Conservation (phyloP, 1,140 invertebrate species). For the Meloidogyne hapla region DNA sequence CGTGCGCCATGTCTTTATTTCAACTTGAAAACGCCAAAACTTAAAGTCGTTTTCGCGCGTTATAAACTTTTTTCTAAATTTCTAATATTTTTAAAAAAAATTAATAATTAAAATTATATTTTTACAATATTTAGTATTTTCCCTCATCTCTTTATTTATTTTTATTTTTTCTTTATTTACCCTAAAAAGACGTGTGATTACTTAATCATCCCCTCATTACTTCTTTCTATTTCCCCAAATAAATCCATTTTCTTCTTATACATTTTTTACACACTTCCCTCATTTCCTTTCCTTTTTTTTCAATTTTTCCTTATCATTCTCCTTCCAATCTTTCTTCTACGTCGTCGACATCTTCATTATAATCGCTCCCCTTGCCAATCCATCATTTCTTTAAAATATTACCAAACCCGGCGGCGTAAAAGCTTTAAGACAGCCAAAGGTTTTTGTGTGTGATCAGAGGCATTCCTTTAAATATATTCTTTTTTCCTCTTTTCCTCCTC, state of each 20-base stretch:
- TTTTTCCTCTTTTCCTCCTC: conserved; percentile 12
- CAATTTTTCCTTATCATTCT: conserved; percentile 3
- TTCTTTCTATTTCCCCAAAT: conserved; percentile 12
- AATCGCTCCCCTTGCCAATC: not conserved
- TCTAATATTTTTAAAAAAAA: too few relatives aligned
- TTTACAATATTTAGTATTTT: not conserved
- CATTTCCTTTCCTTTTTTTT: not conserved
- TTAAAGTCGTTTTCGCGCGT: too few relatives aligned
- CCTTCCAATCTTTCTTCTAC: conserved; percentile 1
- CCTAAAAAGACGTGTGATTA: not conserved
- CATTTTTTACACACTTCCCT: conserved; percentile 6
- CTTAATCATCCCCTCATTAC: not conserved
- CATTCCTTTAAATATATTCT: conserved; percentile 13
- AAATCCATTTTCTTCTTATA: conserved; percentile 2
- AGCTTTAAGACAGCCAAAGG: not conserved
- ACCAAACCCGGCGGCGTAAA: conserved; percentile 17
- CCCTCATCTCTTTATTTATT: not conserved
- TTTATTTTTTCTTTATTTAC: not conserved
- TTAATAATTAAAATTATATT: not conserved
- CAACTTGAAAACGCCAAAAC: too few relatives aligned
- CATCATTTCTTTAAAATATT: conserved; percentile 3
- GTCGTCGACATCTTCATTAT: conserved; percentile 13
- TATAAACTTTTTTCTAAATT: too few relatives aligned
- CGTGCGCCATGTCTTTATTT: too few relatives aligned
- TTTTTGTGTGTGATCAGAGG: not conserved